Evolutionary conservation across 1,140 invertebrate genomes (phyloP), one percentile per base, ranked within the genome.

Genomic region (Zaprionus vittiger): DNA sequence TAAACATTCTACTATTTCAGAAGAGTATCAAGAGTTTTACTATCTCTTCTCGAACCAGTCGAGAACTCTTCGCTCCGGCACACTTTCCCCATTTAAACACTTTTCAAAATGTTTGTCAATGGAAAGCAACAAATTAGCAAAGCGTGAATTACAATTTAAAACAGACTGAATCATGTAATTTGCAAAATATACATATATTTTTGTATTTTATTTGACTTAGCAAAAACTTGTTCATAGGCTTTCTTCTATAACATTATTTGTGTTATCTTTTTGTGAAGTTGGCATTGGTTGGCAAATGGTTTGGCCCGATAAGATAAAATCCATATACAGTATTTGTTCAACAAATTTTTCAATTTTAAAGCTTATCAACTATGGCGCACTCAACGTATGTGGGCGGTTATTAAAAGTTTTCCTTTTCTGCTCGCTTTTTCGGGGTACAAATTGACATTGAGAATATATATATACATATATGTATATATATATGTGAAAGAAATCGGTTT

Each of bases 81-180:
- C 9, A 47, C 41, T 47, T 47, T 47, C 41, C 41, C n/a, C 41
- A 47, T 47, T 52, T 60, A 34, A 54, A 64, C 61, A 56, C 64
- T 73, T 76, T 71, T 80, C 15, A 62, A 83, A 87, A 77, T 87
- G 64, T 86, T 86, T 86, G 83, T 89, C 85, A 90, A 89, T 89
- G 85, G 85, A 85, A 89, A 90, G 85, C 82, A 77, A 67, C 68
- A 89, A 86, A 85, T 77, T 81, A 89, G 69, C 85, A 90, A 89
- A 85, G 85, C 85, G 79, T 89, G 70, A 78, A 90, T 84, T 81
- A 73, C 63, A 89, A 90, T 79, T 89, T 89, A 83, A 60, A 90
- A 75, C 61, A 67, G 44, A 62, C 38, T 17, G 17, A 49, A 78
- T 66, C 64, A 69, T 28, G 1, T 20, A 44, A 11, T 24, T 34